Conservation (phyloP, 2,113 vertebrate species). For the Pungitius pungitius region DNA sequence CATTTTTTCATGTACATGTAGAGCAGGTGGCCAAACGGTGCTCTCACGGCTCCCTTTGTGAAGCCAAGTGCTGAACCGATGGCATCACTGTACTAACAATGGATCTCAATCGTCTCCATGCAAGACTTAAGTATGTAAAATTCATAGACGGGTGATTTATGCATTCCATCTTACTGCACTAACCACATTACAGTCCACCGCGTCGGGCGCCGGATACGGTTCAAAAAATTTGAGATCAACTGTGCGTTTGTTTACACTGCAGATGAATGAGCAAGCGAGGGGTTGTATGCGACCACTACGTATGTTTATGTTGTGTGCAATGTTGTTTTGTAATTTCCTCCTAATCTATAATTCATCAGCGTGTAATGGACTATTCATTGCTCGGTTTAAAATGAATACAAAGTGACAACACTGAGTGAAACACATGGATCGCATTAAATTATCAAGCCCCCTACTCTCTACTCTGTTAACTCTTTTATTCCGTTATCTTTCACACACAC, state of each 20-base stretch:
- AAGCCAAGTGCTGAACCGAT: constrained; percentile 49
- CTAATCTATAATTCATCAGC: constrained; percentile 67
- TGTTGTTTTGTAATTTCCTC: constrained; percentile 57
- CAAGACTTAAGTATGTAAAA: constrained; percentile 40
- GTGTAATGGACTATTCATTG: constrained; percentile 65
- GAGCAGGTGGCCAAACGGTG: constrained; percentile 19
- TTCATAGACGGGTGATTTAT: constrained; percentile 58
- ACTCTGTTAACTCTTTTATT: constrained; percentile 36
- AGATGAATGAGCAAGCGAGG: constrained; percentile 22
- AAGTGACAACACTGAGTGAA: constrained; percentile 66
- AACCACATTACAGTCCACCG: not conserved
- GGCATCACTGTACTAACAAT: constrained; percentile 33
- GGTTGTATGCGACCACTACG: constrained; percentile 4
- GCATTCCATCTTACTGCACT: constrained; percentile 4
- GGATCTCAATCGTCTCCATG: constrained; percentile 28
- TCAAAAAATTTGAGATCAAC: not conserved
- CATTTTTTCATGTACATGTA: constrained; percentile 44
- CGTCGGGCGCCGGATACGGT: not conserved
- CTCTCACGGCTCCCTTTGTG: constrained; percentile 32
- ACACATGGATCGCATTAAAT: constrained; percentile 64
- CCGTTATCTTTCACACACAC: constrained; percentile 24
- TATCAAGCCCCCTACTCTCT: not conserved
- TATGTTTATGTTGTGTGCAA: constrained; percentile 30
- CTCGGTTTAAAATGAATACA: constrained; percentile 62
- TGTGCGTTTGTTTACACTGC: constrained; percentile 3